phyloP scores from a whole-genome alignment of 2,797 vertebrate genomes.

The Sebastiscus albofasciatus region DNA sequence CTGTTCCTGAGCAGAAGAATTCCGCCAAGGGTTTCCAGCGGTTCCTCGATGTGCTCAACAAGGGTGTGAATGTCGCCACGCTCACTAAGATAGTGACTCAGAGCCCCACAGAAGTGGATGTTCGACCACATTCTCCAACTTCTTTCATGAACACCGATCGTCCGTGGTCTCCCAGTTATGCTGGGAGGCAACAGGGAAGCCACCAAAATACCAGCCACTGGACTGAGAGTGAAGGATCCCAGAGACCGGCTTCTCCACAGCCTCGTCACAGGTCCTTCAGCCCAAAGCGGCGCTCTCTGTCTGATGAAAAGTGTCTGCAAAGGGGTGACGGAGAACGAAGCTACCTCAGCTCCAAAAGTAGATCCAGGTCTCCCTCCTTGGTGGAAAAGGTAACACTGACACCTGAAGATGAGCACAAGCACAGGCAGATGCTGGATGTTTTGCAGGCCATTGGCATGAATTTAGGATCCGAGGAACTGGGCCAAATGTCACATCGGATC shows the following conservation, averaged over 20 bases:
- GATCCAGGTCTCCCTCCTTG: slow-evolving; percentile 42
- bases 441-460: slow-evolving; percentile 76
- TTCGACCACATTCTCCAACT: background rate
- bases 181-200: slow-evolving; percentile 10
- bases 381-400: slow-evolving; percentile 17
- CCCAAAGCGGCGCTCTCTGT: slow-evolving; percentile 1
- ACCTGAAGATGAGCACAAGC: slow-evolving; percentile 67
- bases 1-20: slow-evolving; percentile 23
- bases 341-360: slow-evolving; percentile 1
- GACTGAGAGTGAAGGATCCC: slow-evolving; percentile 14
- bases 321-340: background rate
- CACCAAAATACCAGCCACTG: slow-evolving; percentile 2
- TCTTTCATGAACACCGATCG: background rate
- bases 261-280: slow-evolving; percentile 14
- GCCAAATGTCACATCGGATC: slow-evolving; percentile 75
- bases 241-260: slow-evolving; percentile 1
- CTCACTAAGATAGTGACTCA: slow-evolving; percentile 73
- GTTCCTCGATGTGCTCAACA: slow-evolving; percentile 79
- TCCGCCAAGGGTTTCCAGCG: slow-evolving; percentile 71
- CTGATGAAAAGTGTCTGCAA: slow-evolving; percentile 25
- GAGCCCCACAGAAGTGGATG: background rate
- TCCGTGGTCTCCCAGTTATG: slow-evolving; percentile 1
- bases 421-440: slow-evolving; percentile 67
- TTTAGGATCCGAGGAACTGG: slow-evolving; percentile 74
- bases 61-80: slow-evolving; percentile 70